Conservation (phyloP, 2,113 vertebrate genomes). For the Embiotoca jacksoni region DNA sequence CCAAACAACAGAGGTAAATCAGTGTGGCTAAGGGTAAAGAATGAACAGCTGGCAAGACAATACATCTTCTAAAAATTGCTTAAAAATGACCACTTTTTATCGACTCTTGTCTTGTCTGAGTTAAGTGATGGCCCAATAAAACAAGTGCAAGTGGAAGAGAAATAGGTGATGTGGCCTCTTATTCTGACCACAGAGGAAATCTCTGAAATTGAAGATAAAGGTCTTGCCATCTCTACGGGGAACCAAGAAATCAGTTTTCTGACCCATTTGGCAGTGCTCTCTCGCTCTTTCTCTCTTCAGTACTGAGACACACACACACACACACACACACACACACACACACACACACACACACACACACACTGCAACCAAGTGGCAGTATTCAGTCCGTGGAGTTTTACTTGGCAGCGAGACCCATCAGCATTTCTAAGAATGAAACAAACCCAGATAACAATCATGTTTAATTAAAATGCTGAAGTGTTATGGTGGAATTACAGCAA, state of each 20-base stretch:
- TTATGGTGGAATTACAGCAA: slow-evolving; percentile 52
- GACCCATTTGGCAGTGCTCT: slow-evolving; percentile 75
- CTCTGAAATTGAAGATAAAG: slow-evolving; percentile 75
- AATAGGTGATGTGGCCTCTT: slow-evolving; percentile 58
- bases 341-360: slow-evolving; percentile 10
- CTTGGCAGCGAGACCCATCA: slow-evolving; percentile 61
- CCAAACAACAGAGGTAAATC: background rate
- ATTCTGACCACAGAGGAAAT: slow-evolving; percentile 72
- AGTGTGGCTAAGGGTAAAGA: background rate
- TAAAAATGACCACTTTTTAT: slow-evolving; percentile 16
- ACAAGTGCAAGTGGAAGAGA: slow-evolving; percentile 38
- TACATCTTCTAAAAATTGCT: background rate
- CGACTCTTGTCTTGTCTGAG: slow-evolving; percentile 26
- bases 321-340: slow-evolving; percentile 25
- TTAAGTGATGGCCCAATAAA: slow-evolving; percentile 62
- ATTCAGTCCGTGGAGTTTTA: slow-evolving; percentile 52
- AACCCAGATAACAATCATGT: slow-evolving; percentile 70
- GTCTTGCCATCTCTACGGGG: slow-evolving; percentile 64
- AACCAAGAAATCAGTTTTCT: slow-evolving; percentile 69
- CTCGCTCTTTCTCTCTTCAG: background rate
- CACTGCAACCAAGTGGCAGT: slow-evolving; percentile 11
- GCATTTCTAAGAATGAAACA: slow-evolving; percentile 66
- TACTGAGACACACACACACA: background rate
- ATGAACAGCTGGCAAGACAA: background rate
- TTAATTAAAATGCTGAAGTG: slow-evolving; percentile 71